A percentile compares a stretch with the other conserved stretches of the same genome.
phyloP scores from a whole-genome alignment of 2,797 vertebrate species.

The Florisuga fusca region DNA sequence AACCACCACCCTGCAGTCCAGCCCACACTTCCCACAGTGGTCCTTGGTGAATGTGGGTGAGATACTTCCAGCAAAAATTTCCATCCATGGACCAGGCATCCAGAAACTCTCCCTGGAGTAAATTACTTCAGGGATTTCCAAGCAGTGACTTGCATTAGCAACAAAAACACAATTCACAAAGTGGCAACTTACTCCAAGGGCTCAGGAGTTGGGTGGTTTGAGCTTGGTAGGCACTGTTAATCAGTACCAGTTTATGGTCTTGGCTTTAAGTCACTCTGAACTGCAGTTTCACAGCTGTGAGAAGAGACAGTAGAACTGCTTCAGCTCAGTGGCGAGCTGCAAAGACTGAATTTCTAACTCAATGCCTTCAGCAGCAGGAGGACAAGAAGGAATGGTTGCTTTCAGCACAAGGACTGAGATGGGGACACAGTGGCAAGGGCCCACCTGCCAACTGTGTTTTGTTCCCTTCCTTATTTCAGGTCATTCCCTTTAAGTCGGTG shows the following conservation, averaged over 20 bases:
- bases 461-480: neutral
- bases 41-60: neutral
- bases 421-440: rapidly evolving
- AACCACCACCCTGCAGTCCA: neutral
- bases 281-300: neutral
- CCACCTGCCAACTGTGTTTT: neutral
- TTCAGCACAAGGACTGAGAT: neutral
- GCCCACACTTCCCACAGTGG: rapidly evolving
- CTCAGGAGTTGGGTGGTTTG: neutral
- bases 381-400: neutral
- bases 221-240: neutral
- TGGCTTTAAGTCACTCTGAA: neutral
- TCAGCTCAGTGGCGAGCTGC: neutral
- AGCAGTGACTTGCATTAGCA: neutral
- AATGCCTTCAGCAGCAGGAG: neutral
- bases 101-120: neutral
- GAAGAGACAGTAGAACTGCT: slow-evolving; percentile 7
- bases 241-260: neutral
- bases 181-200: rapidly evolving
- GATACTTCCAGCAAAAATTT: neutral
- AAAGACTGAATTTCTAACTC: neutral
- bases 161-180: neutral
- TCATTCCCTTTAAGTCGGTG: neutral
- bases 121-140: rapidly evolving
- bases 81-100: neutral